Conservation (phyloP, 2,888 invertebrate genomes). For the Leucophenga maculata region DNA sequence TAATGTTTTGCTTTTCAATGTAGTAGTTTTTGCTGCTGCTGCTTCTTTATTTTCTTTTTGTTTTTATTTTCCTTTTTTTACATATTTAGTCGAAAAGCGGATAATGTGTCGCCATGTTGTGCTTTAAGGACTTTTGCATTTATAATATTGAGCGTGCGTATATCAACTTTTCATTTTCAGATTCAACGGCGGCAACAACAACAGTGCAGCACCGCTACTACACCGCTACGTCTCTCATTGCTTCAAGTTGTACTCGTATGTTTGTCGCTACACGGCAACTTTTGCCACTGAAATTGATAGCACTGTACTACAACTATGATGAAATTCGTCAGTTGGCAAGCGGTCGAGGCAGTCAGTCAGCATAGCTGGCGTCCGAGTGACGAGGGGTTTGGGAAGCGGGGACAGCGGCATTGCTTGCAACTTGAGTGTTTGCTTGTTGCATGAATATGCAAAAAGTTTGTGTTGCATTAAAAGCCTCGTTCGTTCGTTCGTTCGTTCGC, state of each 20-base stretch:
- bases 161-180: constrained; percentile 28
- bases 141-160: constrained; percentile 45
- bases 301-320: constrained; percentile 31
- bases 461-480: constrained; percentile 27
- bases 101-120: constrained; percentile 56
- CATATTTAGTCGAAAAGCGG: constrained; percentile 55
- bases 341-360: neutral
- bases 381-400: neutral
- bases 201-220: no score
- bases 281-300: constrained; percentile 40
- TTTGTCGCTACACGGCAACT: constrained; percentile 38
- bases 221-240: constrained; percentile 8
- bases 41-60: constrained; percentile 6
- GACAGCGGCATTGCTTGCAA: neutral
- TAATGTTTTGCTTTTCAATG: constrained; percentile 4
- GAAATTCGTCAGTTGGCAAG: constrained; percentile 27
- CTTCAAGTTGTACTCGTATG: neutral
- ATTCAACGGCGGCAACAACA: neutral
- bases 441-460: constrained; percentile 45
- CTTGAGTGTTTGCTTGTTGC: constrained; percentile 40
- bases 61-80: constrained; percentile 29
- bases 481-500: constrained; percentile 6
- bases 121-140: constrained; percentile 48
- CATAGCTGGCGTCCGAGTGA: neutral
- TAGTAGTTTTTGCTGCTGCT: constrained; percentile 26